Base-by-base conservation (phyloP, 2,113 vertebrate species). In the Meriones unguiculatus region DNA sequence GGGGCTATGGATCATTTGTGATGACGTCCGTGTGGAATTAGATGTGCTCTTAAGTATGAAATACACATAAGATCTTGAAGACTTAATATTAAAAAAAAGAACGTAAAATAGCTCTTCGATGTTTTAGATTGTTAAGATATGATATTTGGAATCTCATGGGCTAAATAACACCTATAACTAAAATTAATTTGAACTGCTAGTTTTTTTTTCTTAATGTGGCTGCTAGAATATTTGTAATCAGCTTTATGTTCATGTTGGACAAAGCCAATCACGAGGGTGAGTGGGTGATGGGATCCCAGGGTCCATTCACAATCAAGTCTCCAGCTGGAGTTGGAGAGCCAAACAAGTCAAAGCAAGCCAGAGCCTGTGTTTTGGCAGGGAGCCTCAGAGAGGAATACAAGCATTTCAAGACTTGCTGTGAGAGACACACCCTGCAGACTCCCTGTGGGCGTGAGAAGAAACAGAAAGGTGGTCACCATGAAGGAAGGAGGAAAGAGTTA, bases 81-180 rank as follows among this genome's bases (percentile, higher is more conserved):
- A 62, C 11, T 35, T 41, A 54, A 32, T 67, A 59, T 65, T 32
- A 86, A 57, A 50, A 89, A 86, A 46, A n/a, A n/a, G n/a, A n/a
- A n/a, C n/a, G n/a, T n/a, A 70, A 93, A 93, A 64, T 84, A 28
- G 2, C 10, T 85, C 41, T 35, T 72, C 93, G n/a, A 88, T 52
- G 80, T 92, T 93, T 94, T 38, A 69, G 75, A 59, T 30, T 64
- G 4, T 92, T 77, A 50, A 97, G 85, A 75, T 76, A 93, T 28
- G 70, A 25, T 38, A 86, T 89, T 96, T 94, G 28, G 67, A 65
- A 86, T 76, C 92, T 22, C 7, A 35, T 78, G 64, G 24, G 62
- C 90, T 91, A 94, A 54, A 85, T 87, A 69, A 32, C 25, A 65
- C 30, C 28, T 54, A 41, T 91, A 85, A 75, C 17, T 62, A n/a